Evolutionary conservation across 1,140 invertebrate species (phyloP).

Genomic region (Grapholita molesta): DNA sequence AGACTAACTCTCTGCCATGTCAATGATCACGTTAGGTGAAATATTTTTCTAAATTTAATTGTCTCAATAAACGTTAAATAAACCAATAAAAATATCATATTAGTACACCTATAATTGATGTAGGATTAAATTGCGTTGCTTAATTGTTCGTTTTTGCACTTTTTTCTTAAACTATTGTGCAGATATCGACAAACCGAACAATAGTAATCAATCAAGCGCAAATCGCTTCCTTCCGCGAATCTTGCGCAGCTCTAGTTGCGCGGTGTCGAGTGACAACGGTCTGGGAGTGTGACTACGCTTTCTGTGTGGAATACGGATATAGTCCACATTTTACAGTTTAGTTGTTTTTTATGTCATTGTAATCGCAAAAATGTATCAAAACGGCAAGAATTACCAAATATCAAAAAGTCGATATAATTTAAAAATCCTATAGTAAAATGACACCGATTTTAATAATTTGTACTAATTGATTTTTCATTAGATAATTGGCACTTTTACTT

Average conservation of each 20-base stretch:
- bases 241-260: constrained; percentile 53
- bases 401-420: too few species aligned
- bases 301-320: background rate
- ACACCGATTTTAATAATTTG: too few species aligned
- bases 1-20: too few species aligned
- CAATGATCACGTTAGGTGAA: too few species aligned
- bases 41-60: too few species aligned
- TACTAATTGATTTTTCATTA: too few species aligned
- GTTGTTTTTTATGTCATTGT: background rate
- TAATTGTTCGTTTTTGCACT: background rate
- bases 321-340: background rate
- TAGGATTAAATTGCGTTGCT: background rate
- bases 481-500: too few species aligned
- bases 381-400: too few species aligned
- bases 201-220: constrained; percentile 22
- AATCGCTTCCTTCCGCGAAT: constrained; percentile 62
- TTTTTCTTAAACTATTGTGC: background rate
- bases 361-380: too few species aligned
- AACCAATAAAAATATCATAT: background rate
- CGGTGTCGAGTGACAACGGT: constrained; percentile 38
- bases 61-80: too few species aligned
- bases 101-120: background rate
- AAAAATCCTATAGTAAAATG: too few species aligned
- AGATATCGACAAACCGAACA: background rate
- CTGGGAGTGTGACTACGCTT: background rate